Evolutionary conservation across 2,113 vertebrate species (phyloP).

Genomic region (Motacilla alba): DNA sequence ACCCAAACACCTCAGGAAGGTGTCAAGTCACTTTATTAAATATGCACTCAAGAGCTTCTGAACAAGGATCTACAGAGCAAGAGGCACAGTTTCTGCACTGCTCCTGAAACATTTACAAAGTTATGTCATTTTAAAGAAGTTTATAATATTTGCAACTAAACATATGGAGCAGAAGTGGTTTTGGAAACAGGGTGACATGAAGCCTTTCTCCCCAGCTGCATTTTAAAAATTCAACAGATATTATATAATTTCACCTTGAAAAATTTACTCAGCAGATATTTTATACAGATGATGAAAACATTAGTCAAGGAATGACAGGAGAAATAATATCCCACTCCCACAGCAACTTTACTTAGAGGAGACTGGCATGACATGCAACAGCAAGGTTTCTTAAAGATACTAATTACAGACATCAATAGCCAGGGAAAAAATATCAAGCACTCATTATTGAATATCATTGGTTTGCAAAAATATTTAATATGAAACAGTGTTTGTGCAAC

Average conservation of each 20-base stretch:
- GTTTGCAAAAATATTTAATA: slow-evolving; percentile 25
- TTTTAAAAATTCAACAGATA: slow-evolving; percentile 10
- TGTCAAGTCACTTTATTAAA: background rate
- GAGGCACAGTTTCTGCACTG: background rate
- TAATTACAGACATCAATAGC: background rate
- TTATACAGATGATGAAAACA: background rate
- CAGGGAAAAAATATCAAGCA: background rate
- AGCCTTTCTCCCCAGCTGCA: background rate
- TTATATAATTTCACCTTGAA: background rate
- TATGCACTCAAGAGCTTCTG: background rate
- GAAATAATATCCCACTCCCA: background rate
- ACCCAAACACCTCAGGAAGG: background rate
- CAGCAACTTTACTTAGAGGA: background rate
- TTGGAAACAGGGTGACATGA: background rate
- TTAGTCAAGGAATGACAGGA: background rate
- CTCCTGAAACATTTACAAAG: background rate
- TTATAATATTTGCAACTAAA: slow-evolving; percentile 3
- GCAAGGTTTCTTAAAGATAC: background rate
- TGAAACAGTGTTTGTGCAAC: slow-evolving; percentile 1
- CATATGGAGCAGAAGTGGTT: background rate
- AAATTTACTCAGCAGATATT: background rate
- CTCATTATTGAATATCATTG: background rate
- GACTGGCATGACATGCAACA: background rate
- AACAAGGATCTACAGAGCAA: background rate
- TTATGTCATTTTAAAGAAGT: background rate